Base-by-base conservation (phyloP, 92 coral and sea anemone species). In the Diadumene lineata region DNA sequence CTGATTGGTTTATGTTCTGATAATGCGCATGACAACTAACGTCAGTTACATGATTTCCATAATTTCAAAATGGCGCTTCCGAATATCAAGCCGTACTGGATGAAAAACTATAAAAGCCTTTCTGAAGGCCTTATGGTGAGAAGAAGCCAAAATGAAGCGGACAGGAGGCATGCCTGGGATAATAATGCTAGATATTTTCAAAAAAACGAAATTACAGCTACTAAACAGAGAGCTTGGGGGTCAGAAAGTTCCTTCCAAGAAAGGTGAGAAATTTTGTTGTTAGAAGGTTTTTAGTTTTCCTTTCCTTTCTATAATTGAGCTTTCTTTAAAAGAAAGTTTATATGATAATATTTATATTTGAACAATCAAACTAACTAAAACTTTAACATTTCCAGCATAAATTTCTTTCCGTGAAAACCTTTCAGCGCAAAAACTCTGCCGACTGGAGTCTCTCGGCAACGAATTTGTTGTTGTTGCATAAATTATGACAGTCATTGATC, bases 11-110 rank as follows among this genome's bases (percentile, higher is more conserved):
- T 1, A 64, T 46, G 16, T 3, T 6, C 0, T 23, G 9, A 13
- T 9, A 22, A 11, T 56, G 78, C 86, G 63, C 86, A 82, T 82
- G 86, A 21, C 77, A 56, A 21, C 31, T 33, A 76, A 83, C 83
- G 83, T 82, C 97, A 72, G 61, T 51, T 44, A 48, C 7, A 22
- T 22, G 31, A 30, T 50, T 17, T 69, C 27, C 74, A 62, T 64
- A 81, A 56, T 67, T 82, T 71, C 86, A 90, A 92, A 92, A 96
- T 96, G 99, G 99, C 99, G 99, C 99, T 96, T 50, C 99, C 99
- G 43, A 96, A 97, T 63, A 79, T 96, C 51, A 93, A 96, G 66
- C 99, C 99, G 38, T 96, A 92, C 97, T 92, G 99, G 99, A 81
- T 96, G 89, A 96, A 96, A 81, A 90, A 84, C 76, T 96, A 96